Conservation (phyloP, 1,140 invertebrate species). For the Anastrepha obliqua region DNA sequence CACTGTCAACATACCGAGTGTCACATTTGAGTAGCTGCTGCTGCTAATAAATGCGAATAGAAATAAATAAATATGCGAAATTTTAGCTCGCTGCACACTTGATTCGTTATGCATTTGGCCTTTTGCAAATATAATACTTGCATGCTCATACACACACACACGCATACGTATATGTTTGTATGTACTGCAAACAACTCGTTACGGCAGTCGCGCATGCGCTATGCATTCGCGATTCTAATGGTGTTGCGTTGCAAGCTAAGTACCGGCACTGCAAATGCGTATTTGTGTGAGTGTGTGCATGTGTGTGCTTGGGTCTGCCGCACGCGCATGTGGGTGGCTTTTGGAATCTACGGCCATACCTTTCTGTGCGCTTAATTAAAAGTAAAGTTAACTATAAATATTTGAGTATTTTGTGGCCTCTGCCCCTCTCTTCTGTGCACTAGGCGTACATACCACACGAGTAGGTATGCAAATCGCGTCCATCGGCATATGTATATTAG, state of each 20-base stretch:
- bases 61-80: not conserved
- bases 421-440: too few relatives aligned
- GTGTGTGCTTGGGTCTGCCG: not conserved
- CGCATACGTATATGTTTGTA: not conserved
- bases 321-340: not conserved
- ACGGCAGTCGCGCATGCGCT: constrained; percentile 32
- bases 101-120: constrained; percentile 28
- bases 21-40: constrained; percentile 29
- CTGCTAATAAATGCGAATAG: not conserved
- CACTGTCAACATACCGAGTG: not conserved
- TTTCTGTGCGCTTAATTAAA: not conserved
- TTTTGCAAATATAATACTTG: not conserved
- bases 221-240: constrained; percentile 34
- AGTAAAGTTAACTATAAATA: not conserved
- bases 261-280: not conserved
- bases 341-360: not conserved
- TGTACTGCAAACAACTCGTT: not conserved
- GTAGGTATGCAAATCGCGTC: too few relatives aligned
- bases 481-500: too few relatives aligned
- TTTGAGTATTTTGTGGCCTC: not conserved
- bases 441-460: too few relatives aligned
- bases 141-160: not conserved
- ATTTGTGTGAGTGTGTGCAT: not conserved
- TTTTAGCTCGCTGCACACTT: not conserved
- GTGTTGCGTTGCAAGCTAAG: not conserved